Conservation (phyloP, 1,140 invertebrate genomes). For the Sycobia sp. region DNA sequence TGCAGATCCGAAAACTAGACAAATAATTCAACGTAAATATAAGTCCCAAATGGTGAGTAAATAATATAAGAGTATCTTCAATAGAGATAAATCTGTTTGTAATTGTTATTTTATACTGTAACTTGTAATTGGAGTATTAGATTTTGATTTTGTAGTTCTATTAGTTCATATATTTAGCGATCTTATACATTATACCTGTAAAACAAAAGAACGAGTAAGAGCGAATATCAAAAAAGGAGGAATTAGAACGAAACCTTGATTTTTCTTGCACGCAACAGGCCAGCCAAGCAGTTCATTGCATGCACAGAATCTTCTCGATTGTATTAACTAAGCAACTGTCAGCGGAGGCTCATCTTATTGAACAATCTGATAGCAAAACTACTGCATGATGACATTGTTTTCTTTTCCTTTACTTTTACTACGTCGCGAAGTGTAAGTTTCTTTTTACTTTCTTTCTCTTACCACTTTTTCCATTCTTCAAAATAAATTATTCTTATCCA, state of each 20-base stretch:
- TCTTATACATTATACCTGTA: too few species aligned
- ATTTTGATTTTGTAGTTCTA: too few species aligned
- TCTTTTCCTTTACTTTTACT: slow-evolving; percentile 34
- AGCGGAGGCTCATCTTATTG: slow-evolving; percentile 38
- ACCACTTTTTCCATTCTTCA: slow-evolving; percentile 12
- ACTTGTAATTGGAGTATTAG: too few species aligned
- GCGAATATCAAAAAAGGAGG: too few species aligned
- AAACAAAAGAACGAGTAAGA: too few species aligned
- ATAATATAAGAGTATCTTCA: background rate
- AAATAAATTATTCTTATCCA: too few species aligned
- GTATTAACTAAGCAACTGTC: slow-evolving; percentile 49
- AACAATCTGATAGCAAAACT: slow-evolving; percentile 36
- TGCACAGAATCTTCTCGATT: slow-evolving; percentile 61
- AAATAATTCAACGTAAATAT: slow-evolving; percentile 95
- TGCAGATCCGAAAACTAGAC: slow-evolving; percentile 96
- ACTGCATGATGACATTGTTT: slow-evolving; percentile 42
- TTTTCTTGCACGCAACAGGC: slow-evolving; percentile 45
- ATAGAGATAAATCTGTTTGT: slow-evolving; percentile 9
- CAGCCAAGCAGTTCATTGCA: slow-evolving; percentile 57
- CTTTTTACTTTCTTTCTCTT: slow-evolving; percentile 1
- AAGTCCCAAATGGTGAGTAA: slow-evolving; percentile 96
- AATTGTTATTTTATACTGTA: too few species aligned
- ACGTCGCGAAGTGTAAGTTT: slow-evolving; percentile 30
- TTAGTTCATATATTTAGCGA: too few species aligned
- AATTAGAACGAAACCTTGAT: slow-evolving; percentile 16